Percentiles rank a stretch among this genome's conserved stretches.
These are phyloP conservation scores for Gouania willdenowi DNA, from an alignment of 2,797 vertebrate species.

Conservation along the genomic window DNA sequence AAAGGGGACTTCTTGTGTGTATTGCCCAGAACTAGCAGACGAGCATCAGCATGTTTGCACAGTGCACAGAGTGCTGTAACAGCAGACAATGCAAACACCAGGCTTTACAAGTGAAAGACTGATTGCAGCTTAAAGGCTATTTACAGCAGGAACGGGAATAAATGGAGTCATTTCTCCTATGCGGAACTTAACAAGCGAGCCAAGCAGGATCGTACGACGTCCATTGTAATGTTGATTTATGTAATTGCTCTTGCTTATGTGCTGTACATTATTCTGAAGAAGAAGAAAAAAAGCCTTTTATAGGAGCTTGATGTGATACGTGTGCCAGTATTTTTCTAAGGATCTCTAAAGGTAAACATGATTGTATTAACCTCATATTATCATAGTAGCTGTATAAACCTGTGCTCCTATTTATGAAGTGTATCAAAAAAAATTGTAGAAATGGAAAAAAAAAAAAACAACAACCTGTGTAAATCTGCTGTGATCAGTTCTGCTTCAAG, in stretches of 20 bases:
- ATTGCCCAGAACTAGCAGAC: constrained; percentile 27
- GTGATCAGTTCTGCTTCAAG: too few species aligned
- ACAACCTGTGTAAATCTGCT: not conserved
- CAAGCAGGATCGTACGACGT: constrained; percentile 41
- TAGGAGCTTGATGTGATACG: constrained; percentile 28
- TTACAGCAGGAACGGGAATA: constrained; percentile 1
- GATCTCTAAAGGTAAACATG: constrained; percentile 31
- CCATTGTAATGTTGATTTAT: constrained; percentile 21
- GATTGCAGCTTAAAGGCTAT: constrained; percentile 14
- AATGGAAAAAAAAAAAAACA: too few species aligned
- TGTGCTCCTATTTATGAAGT: constrained; percentile 12
- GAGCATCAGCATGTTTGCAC: constrained; percentile 25
- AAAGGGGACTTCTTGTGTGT: not conserved
- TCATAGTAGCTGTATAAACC: too few species aligned
- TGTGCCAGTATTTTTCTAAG: constrained; percentile 24
- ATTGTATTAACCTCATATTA: constrained; percentile 35
- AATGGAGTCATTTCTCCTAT: constrained; percentile 2
- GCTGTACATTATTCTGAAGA: constrained; percentile 25
- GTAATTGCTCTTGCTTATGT: constrained; percentile 34
- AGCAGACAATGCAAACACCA: constrained; percentile 1
- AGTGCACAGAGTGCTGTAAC: constrained; percentile 1
- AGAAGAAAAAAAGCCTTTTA: constrained; percentile 48
- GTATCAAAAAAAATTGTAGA: not conserved
- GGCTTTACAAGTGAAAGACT: constrained; percentile 15
- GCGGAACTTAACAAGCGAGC: constrained; percentile 9